Evolutionary conservation across 2,888 invertebrate species (phyloP), one percentile per base, ranked within the genome.

Genomic region (Pocota personata): DNA sequence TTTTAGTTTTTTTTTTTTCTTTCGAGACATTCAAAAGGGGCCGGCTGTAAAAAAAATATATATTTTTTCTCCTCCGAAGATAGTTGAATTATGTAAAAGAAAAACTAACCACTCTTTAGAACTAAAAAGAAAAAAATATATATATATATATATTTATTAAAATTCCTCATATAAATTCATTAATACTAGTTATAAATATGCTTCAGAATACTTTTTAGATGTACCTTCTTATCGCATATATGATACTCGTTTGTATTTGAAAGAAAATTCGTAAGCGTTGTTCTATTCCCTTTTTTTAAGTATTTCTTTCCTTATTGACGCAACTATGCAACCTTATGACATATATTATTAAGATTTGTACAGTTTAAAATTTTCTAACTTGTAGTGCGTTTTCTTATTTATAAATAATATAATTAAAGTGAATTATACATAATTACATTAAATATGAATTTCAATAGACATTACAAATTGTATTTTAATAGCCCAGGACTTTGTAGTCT

Each of bases 381-480:
- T 80, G 84, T 79, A 84, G 84, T 75, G 58, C 40, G 79, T 75
- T 80, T 75, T 76, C 69, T 71, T 80, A 84, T 79, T 84, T 79
- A 79, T 84, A 84, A 84, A 84, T 73, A 43, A 35, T 69, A 69
- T 62, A 77, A 71, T 58, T 50, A 52, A 72, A 50, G 64, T 57
- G 75, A 79, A 79, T 75, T 64, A 60, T 72, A 58, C 19, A 43
- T 64, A 78, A 82, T 75, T 82, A 77, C 35, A 77, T 66, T 64
- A 67, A 66, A 60, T 73, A 79, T 66, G 79, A 79, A 79, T 64
- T 79, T 71, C 21, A 76, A 75, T 35, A 4, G 24, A 66, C 4
- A 12, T 43, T 37, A 27, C 10, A 4, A 8, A 4, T 5, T 19
- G 16, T 35, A 7, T 58, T 35, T 58, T 16, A 10, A 19, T 55